phyloP scores from a whole-genome alignment of 1,140 invertebrate genomes.

The Orchestia grillus region DNA sequence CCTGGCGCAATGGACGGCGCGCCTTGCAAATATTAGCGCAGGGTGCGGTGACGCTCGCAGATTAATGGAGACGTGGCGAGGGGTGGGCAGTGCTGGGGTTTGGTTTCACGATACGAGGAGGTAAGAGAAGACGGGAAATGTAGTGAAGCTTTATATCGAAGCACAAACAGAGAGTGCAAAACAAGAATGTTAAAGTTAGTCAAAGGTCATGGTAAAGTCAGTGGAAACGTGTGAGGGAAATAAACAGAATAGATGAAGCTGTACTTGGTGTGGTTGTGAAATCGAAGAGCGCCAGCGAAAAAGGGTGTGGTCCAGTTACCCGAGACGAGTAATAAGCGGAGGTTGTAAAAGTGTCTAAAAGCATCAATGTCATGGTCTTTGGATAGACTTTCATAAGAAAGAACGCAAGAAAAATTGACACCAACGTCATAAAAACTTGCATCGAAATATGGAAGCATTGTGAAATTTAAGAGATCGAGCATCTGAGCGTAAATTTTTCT shows the following conservation, averaged over 20 bases:
- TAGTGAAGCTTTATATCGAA: neutral
- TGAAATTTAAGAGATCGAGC: too few relatives aligned
- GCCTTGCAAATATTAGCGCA: slow-evolving; percentile 35
- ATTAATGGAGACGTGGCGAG: slow-evolving; percentile 42
- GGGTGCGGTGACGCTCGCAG: slow-evolving; percentile 40
- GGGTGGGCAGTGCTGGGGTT: neutral
- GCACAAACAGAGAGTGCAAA: neutral
- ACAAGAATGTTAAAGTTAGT: neutral
- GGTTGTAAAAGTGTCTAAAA: neutral
- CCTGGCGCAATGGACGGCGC: slow-evolving; percentile 24
- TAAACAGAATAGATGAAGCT: neutral
- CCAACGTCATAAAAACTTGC: too few relatives aligned
- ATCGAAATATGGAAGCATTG: too few relatives aligned
- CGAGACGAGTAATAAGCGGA: neutral
- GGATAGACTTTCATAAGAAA: too few relatives aligned
- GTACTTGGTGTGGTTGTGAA: neutral
- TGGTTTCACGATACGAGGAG: neutral
- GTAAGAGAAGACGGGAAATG: neutral
- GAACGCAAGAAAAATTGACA: too few relatives aligned
- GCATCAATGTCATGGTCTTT: too few relatives aligned
- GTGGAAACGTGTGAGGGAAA: neutral
- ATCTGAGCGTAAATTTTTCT: too few relatives aligned
- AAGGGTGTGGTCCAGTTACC: neutral
- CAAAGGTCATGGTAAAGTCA: neutral
- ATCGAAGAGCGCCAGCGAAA: neutral